Conservation (phyloP, 2,797 vertebrate species). For the Okamejei kenojei region DNA sequence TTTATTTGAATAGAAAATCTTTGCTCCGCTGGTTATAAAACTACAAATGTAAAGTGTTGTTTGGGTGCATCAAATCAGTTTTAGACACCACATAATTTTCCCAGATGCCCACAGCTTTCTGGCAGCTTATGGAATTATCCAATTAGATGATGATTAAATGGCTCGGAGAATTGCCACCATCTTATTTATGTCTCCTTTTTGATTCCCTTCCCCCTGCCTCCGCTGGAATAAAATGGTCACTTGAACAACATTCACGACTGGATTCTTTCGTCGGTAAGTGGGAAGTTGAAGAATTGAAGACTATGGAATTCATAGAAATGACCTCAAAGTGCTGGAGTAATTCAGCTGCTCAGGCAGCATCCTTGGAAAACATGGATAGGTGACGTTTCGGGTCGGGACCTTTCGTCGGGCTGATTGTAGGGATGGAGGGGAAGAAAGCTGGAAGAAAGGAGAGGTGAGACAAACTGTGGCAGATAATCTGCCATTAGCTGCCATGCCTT, state of each 20-base stretch:
- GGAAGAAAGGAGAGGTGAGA: too few relatives aligned
- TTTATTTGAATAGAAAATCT: slow-evolving; percentile 9
- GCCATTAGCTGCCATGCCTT: too few relatives aligned
- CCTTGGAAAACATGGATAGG: too few relatives aligned
- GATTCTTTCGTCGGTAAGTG: not conserved
- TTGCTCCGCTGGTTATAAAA: not conserved
- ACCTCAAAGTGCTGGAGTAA: too few relatives aligned
- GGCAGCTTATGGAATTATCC: not conserved
- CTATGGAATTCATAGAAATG: not conserved
- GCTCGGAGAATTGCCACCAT: not conserved
- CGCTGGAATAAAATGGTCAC: not conserved
- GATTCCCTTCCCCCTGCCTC: not conserved
- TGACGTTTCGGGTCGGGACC: too few relatives aligned
- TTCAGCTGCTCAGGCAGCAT: too few relatives aligned
- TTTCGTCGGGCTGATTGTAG: too few relatives aligned
- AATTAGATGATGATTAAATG: not conserved
- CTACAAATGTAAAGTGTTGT: not conserved
- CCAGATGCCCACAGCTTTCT: not conserved
- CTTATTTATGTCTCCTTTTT: not conserved
- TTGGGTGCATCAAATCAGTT: not conserved
- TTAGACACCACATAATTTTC: not conserved
- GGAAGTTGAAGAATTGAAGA: not conserved
- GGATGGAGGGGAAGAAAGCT: too few relatives aligned
- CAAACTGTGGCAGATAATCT: too few relatives aligned
- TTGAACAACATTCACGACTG: not conserved